Evolutionary conservation across 92 coral and sea anemone genomes (phyloP), one percentile per base, ranked within the genome.

Genomic region (Parazoanthus darwini): DNA sequence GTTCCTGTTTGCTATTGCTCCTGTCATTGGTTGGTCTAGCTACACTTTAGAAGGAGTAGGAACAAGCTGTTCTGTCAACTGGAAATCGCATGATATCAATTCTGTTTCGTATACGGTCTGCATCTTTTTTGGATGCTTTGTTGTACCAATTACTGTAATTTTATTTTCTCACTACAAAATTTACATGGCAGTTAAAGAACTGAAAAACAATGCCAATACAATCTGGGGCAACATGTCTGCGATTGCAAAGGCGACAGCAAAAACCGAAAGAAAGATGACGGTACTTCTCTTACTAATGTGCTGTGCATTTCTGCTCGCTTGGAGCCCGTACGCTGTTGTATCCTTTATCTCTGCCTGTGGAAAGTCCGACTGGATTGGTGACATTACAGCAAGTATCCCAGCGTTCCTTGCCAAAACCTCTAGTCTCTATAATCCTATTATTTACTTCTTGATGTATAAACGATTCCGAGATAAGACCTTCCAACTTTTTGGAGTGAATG

Each of bases 241-340:
- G 5, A 78, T 88, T 5, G 94, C 98, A 33, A 86, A 83, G 79
- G 76, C 86, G 82, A 94, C 94, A 18, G 68, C 89, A 18, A 80
- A 51, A 80, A 88, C 92, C 22, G 80, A 90, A 56, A 84, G 50
- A 11, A 86, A 88, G 48, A 86, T 93, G 76, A 85, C 90, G 15
- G 73, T 70, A 54, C 58, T 94, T 59, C 77, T 89, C 13, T 88
- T 86, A 15, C 78, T 91, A 6, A 91, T 95, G 93, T 86, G 86
- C 36, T 59, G 82, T 20, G 94, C 91, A 48, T 95, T 89, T 83
- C 74, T 95, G 14, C n/a, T 94, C n/a, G 97, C 97, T 51, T 96
- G 98, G 98, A 89, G 93, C 0, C 98, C 98, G 15, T 95, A 95
- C 81, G 96, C 98, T 22, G 81, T 91, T 4, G 94, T 95, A 18